Percentiles rank a stretch among this genome's conserved stretches.
These are phyloP conservation scores for Corythaixoides concolor DNA, from an alignment of 2,113 vertebrate genomes.

Conservation along the genomic window DNA sequence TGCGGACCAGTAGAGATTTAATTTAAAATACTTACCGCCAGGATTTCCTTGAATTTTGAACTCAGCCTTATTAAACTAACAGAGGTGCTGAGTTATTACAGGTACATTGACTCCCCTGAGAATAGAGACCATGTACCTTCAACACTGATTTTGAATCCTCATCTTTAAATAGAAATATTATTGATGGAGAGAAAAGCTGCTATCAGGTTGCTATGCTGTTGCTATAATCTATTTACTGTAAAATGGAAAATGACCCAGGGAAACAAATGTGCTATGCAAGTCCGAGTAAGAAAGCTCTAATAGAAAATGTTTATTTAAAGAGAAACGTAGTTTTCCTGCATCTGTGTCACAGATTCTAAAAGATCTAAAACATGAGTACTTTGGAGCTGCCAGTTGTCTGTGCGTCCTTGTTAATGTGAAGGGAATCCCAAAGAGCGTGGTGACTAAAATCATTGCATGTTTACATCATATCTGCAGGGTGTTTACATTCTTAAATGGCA, in stretches of 20 bases:
- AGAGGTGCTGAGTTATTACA: background rate
- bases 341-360: background rate
- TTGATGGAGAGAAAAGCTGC: conserved; percentile 34
- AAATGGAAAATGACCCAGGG: conserved; percentile 69
- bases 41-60: background rate
- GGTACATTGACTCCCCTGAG: background rate
- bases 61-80: background rate
- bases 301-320: conserved; percentile 11
- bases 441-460: background rate
- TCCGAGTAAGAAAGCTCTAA: conserved; percentile 22
- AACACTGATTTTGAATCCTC: background rate
- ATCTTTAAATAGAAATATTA: conserved; percentile 57
- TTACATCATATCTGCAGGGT: background rate
- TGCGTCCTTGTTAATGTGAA: background rate
- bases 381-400: background rate
- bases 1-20: background rate
- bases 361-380: background rate
- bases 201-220: conserved; percentile 19
- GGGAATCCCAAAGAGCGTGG: background rate
- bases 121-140: background rate
- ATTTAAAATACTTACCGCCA: background rate
- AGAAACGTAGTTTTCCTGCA: background rate
- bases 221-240: conserved; percentile 39
- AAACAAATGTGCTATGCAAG: conserved; percentile 37
- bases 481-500: conserved; percentile 37